Conservation (phyloP, 2,797 vertebrate species). For the Halcyon badia region DNA sequence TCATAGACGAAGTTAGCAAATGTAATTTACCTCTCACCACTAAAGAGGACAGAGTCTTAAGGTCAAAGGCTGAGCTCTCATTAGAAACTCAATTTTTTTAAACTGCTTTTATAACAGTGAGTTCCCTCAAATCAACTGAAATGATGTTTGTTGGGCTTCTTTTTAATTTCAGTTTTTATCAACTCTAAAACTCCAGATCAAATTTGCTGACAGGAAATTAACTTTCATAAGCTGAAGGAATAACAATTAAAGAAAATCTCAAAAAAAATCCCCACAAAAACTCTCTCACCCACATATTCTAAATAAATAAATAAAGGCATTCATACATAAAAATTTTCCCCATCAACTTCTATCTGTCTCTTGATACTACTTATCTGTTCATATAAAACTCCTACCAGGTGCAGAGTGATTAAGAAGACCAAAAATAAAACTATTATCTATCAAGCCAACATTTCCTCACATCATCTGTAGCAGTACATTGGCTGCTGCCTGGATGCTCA, state of each 20-base stretch:
- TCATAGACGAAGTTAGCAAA: conserved; percentile 56
- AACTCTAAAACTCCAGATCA: neutral
- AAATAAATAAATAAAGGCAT: conserved; percentile 30
- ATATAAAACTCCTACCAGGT: conserved; percentile 42
- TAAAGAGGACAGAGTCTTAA: conserved; percentile 36
- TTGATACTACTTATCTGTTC: conserved; percentile 47
- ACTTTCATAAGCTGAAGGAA: neutral
- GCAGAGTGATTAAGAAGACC: conserved; percentile 36
- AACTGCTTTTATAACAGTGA: neutral
- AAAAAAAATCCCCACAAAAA: neutral
- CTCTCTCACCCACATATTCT: neutral
- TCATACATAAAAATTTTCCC: neutral
- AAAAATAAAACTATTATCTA: conserved; percentile 56
- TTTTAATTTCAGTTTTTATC: neutral
- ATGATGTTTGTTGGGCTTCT: neutral
- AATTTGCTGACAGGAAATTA: neutral
- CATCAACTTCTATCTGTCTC: conserved; percentile 36
- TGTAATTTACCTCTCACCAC: conserved; percentile 50
- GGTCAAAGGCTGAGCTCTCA: conserved; percentile 42
- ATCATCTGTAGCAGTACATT: neutral
- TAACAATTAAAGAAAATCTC: neutral
- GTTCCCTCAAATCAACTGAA: neutral
- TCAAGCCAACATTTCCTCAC: conserved; percentile 36
- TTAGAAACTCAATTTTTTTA: neutral
- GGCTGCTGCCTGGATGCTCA: neutral